Percentiles rank a stretch among this genome's conserved stretches.
phyloP scores from a whole-genome alignment of 2,888 invertebrate genomes.

The Andrena bicolor region DNA sequence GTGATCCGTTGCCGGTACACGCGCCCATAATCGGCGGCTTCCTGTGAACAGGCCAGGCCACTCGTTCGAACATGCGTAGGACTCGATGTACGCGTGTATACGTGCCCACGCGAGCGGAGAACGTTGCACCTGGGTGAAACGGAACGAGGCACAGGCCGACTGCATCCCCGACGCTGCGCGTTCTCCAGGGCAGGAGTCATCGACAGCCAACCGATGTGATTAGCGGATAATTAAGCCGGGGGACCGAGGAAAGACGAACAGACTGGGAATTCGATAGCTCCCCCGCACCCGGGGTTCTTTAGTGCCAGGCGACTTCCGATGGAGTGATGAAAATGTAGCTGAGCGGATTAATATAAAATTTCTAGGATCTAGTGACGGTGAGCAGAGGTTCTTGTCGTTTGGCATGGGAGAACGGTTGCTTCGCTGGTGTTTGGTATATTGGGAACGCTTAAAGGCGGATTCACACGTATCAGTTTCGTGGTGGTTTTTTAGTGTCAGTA shows the following conservation, averaged over 20 bases:
- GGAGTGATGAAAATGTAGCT: neutral
- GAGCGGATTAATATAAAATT: slow-evolving; percentile 13
- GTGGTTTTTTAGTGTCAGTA: too few species aligned
- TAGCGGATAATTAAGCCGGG: slow-evolving; percentile 46
- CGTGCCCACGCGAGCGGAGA: slow-evolving; percentile 44
- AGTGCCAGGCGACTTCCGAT: neutral
- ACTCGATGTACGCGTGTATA: slow-evolving; percentile 32
- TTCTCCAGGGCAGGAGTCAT: slow-evolving; percentile 24
- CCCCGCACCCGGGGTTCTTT: neutral
- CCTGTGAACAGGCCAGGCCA: slow-evolving; percentile 28
- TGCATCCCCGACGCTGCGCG: slow-evolving; percentile 7
- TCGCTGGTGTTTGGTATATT: too few species aligned
- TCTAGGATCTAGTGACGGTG: neutral
- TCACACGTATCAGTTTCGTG: too few species aligned
- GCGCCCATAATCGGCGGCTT: slow-evolving; percentile 45
- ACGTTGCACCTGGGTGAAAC: slow-evolving; percentile 50
- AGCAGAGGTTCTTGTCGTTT: neutral
- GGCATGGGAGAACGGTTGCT: too few species aligned
- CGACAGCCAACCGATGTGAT: slow-evolving; percentile 20
- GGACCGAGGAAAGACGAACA: slow-evolving; percentile 6
- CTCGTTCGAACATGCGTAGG: slow-evolving; percentile 51
- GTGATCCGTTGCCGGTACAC: slow-evolving; percentile 38
- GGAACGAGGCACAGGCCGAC: slow-evolving; percentile 28
- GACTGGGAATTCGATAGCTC: slow-evolving; percentile 24
- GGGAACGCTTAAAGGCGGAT: too few species aligned